Base-by-base conservation (phyloP, 1,140 invertebrate species). In the Telenomus remus region DNA sequence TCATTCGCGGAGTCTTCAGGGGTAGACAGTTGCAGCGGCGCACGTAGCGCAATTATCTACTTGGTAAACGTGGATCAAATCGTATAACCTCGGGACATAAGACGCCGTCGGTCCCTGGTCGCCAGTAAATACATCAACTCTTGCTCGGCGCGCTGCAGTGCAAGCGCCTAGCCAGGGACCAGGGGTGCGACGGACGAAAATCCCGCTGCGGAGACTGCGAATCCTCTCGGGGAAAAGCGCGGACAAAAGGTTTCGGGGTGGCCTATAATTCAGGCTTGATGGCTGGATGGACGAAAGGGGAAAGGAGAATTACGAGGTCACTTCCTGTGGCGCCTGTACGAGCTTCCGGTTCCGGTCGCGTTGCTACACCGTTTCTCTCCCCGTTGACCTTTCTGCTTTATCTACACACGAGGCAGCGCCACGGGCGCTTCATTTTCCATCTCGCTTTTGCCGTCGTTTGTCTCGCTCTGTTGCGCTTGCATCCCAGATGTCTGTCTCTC, bases 301-400 rank as follows among this genome's bases (percentile, higher is more conserved):
- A 81, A 82, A 76, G 79, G 84, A 87, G 85, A 88, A 87, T 87
- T 88, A 88, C 86, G 86, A 84, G 85, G 86, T 87, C 86, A 86
- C 85, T 86, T 87, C 86, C 85, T 84, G 85, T 88, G 85, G 85
- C 82, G 83, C 83, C 82, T 86, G 86, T 82, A 84, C 85, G 82
- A 86, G 83, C 85, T 85, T 87, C 86, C 86, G 85, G 68, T 87
- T 86, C 86, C 86, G 86, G 80, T 85, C 79, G 81, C 78, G 72
- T 63, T 81, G 65, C 72, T 70, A 70, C 66, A 59, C 56, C 64
- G 65, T 63, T 74, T 66, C 70, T 56, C 56, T 63, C 60, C 47
- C 60, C 65, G 60, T 63, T 66, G 64, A 59, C 55, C 70, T 56
- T 64, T 68, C 61, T 54, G 57, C 64, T 65, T 76, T 76, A 69